Evolutionary conservation across 2,888 invertebrate genomes (phyloP), one percentile per base, ranked within the genome.

Genomic region (Tryphoninae sp.): DNA sequence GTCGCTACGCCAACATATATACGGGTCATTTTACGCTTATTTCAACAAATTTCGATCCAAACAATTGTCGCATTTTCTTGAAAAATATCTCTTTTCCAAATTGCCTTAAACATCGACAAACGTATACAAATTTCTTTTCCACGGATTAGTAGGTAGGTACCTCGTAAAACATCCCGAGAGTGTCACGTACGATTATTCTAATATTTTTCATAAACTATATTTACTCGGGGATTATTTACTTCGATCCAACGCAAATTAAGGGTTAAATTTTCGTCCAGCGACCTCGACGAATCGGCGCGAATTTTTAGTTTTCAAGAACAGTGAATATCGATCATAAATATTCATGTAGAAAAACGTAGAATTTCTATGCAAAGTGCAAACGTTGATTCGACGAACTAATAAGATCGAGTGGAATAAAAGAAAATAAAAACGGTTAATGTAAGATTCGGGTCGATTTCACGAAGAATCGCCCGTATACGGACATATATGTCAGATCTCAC

Each of bases 401-500:
- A 9, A 45, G 3, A 45, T 2, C 11, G 7, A 16, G 19, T 2
- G 19, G 19, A 55, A 55, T 55, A 55, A 19, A 55, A 19, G 0
- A 55, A 55, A 55, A 13, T 26, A 13, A n/a, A 9, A 33, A 33
- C 6, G 33, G 6, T 33, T 33, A 6, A 33, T 33, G 8, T 33
- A n/a, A n/a, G 0, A 58, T 4, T 13, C 9, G 19, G 19, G 19
- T 42, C 16, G 16, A 26, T 49, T 71, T 19, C 16, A 71, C 16
- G 26, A 6, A 8, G 59, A 26, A 26, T 9, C 7, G 19, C 26
- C 26, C 22, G 55, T 55, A 33, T 53, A 4, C 49, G 62, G 42
- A 23, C 23, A 61, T 53, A 75, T 49, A 76, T 16, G 53, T 26
- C 19, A 55, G 51, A 55, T 62, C 69, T 33, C 64, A 13, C 11